Base-by-base conservation (phyloP, 2,888 invertebrate genomes). In the Catocala sponsa region DNA sequence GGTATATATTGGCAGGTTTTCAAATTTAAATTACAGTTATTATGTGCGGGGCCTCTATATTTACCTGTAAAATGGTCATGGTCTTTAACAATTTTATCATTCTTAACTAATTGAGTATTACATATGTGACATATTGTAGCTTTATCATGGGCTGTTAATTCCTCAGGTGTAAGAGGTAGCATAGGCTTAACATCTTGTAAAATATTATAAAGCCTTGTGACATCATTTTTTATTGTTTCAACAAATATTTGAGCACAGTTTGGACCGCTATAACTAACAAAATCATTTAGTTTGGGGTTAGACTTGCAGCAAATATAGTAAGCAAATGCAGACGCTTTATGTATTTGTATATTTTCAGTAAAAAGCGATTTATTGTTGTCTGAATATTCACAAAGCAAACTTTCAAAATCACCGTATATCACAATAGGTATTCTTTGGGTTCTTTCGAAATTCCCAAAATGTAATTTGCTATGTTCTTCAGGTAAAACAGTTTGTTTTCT, bases 251-350 rank as follows among this genome's bases (percentile, higher is more conserved):
- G 12, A 0, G 12, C 44, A 44, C 53, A 53, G 15, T 53, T 53
- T 53, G 53, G 53, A 6, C 53, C 53, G 44, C 53, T 43, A 32
- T 53, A 53, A 44, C 43, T 43, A 12, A 53, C 53, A 43, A 53
- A 43, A 53, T 53, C 43, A 53, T 53, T 53, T 4, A 53, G n/a
- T 32, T 53, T 32, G 6, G 53, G 53, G 11, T 53, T 43, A 53
- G 43, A n/a, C 42, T 53, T 43, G n/a, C 52, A 53, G 32, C 52
- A 53, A 43, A 53, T 53, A 53, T 53, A 53, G 43, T 53, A 53
- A 43, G 52, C 43, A 43, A 53, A 53, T 6, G 43, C 43, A 25
- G 43, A 32, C 15, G 52, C 52, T 43, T 53, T 53, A 43, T 43
- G 52, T 43, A 7, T n/a, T 53, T 53, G 52, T n/a, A 43, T n/a